phyloP scores from a whole-genome alignment of 2,888 invertebrate species.

The Plagodis pulveraria region DNA sequence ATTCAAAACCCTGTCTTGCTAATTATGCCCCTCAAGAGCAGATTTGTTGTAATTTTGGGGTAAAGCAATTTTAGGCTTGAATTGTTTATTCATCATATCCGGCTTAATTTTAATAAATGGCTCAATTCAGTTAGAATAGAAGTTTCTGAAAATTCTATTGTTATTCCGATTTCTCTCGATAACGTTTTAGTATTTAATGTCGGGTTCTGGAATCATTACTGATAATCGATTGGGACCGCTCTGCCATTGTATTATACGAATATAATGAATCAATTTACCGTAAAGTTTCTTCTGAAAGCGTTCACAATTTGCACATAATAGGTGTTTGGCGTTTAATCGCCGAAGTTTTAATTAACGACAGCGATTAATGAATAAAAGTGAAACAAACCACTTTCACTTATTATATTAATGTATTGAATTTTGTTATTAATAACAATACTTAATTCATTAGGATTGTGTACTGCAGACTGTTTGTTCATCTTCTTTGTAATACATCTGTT shows the following conservation, averaged over 20 bases:
- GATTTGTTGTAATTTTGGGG: slow-evolving; percentile 19
- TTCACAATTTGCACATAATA: slow-evolving; percentile 48
- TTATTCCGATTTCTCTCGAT: slow-evolving; percentile 19
- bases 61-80: slow-evolving; percentile 23
- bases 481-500: slow-evolving; percentile 8
- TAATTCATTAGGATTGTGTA: slow-evolving; percentile 26
- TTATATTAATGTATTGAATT: slow-evolving; percentile 23
- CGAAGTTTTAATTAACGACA: slow-evolving; percentile 72
- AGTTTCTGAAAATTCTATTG: slow-evolving; percentile 25
- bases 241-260: slow-evolving; percentile 50
- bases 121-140: slow-evolving; percentile 26
- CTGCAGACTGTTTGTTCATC: slow-evolving; percentile 26
- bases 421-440: slow-evolving; percentile 23
- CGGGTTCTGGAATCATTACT: slow-evolving; percentile 20
- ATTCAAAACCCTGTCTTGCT: slow-evolving; percentile 8
- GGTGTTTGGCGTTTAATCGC: slow-evolving; percentile 66
- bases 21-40: slow-evolving; percentile 15
- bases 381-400: slow-evolving; percentile 41
- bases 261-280: slow-evolving; percentile 62
- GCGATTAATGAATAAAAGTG: slow-evolving; percentile 58
- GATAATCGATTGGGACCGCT: slow-evolving; percentile 53
- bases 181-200: slow-evolving; percentile 20
- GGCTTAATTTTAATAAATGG: slow-evolving; percentile 25
- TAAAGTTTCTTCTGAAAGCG: slow-evolving; percentile 59
- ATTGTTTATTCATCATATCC: slow-evolving; percentile 24